Conservation (phyloP, 2,888 invertebrate genomes). For the Harmothoe impar region DNA sequence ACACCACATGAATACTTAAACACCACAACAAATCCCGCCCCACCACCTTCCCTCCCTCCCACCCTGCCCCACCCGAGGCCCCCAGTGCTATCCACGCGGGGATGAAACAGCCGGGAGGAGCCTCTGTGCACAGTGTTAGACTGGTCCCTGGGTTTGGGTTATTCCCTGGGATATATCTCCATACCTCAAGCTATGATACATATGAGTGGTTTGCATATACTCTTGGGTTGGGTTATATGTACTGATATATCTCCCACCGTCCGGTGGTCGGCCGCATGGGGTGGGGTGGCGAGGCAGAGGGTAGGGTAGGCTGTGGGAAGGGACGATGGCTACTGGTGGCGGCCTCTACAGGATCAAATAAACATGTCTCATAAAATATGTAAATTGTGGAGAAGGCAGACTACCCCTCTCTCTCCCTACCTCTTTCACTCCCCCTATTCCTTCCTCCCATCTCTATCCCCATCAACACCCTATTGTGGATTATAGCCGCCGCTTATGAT, state of each 20-base stretch:
- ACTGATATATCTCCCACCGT: background rate
- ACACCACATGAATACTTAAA: constrained; percentile 50
- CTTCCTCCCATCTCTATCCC: no score
- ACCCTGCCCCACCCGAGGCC: background rate
- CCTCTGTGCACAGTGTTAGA: no score
- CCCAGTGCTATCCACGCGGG: background rate
- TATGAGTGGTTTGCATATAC: no score
- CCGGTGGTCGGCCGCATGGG: background rate
- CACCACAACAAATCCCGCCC: constrained; percentile 44
- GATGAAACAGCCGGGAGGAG: no score
- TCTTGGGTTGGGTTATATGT: background rate
- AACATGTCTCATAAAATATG: constrained; percentile 46
- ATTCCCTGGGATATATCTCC: background rate
- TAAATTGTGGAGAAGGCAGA: constrained; percentile 18
- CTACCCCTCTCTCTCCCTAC: no score
- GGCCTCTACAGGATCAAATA: background rate
- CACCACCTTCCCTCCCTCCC: background rate
- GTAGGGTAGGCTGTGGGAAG: background rate
- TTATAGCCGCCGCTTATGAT: no score
- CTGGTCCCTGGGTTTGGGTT: background rate
- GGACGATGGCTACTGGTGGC: background rate
- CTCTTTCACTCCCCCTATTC: no score
- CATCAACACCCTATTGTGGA: background rate
- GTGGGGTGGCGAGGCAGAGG: background rate
- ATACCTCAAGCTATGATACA: background rate